phyloP scores from a whole-genome alignment of 2,888 invertebrate genomes.

The Adineta ricciae region DNA sequence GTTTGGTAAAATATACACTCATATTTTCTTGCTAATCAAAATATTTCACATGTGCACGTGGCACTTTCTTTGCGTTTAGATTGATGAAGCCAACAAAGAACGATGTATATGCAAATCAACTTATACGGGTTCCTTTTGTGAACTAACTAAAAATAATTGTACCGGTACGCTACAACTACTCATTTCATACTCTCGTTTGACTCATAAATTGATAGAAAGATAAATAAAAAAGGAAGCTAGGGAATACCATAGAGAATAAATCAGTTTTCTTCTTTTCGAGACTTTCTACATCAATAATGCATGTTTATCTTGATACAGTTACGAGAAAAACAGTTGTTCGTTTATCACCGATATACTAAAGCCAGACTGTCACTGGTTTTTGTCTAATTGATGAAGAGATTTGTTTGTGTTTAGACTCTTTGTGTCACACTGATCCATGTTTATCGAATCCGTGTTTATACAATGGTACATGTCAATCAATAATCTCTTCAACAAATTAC shows the following conservation, averaged over 20 bases:
- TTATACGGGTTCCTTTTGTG: slow-evolving; percentile 29
- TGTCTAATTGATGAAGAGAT: neutral
- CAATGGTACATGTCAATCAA: neutral
- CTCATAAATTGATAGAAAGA: too few relatives aligned
- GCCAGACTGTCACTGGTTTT: too few relatives aligned
- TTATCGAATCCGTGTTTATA: neutral
- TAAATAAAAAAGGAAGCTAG: too few relatives aligned
- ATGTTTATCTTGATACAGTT: neutral
- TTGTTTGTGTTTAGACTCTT: neutral
- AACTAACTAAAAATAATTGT: neutral
- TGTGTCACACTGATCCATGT: neutral
- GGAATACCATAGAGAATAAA: too few relatives aligned
- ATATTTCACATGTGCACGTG: too few relatives aligned
- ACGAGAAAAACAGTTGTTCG: neutral
- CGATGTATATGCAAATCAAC: slow-evolving; percentile 27
- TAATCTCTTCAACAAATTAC: neutral
- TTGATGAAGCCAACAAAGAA: slow-evolving; percentile 25
- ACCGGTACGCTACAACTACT: neutral
- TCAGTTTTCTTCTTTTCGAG: too few relatives aligned
- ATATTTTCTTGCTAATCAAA: too few relatives aligned
- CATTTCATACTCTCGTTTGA: neutral
- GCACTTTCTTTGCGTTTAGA: neutral
- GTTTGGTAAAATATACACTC: neutral
- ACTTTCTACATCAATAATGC: too few relatives aligned
- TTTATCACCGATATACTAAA: neutral